These are phyloP conservation scores for Scaptomyza tumidula DNA, from an alignment of 2,888 invertebrate genomes.

Conservation along the genomic window DNA sequence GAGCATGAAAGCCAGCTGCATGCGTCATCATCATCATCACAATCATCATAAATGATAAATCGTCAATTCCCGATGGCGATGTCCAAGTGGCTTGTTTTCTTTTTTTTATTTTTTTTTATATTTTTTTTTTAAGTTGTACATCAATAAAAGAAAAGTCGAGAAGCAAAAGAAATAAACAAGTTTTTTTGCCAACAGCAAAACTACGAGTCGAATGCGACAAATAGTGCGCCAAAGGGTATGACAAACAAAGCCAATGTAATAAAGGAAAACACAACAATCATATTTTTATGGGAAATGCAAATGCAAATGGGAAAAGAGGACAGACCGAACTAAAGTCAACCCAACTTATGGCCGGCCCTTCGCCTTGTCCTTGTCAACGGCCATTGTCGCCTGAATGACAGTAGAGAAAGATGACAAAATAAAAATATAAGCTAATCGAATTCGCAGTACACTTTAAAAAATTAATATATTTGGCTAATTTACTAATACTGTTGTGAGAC, in stretches of 20 bases:
- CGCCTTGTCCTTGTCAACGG: constrained; percentile 50
- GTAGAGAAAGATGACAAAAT: constrained; percentile 9
- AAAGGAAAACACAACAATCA: constrained; percentile 74
- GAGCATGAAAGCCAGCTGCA: constrained; percentile 23
- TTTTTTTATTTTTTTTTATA: constrained; percentile 30
- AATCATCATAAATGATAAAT: constrained; percentile 76
- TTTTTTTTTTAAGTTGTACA: constrained; percentile 48
- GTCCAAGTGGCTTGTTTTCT: constrained; percentile 49
- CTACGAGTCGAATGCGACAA: constrained; percentile 37
- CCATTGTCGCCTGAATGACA: constrained; percentile 51
- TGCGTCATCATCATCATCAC: constrained; percentile 44
- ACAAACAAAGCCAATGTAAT: constrained; percentile 67
- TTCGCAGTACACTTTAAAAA: neutral
- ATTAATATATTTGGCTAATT: too few species aligned
- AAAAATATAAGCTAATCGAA: neutral
- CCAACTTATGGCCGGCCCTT: constrained; percentile 43
- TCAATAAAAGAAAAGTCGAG: constrained; percentile 53
- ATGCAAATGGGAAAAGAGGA: constrained; percentile 56
- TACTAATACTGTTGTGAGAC: too few species aligned
- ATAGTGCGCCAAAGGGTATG: constrained; percentile 23
- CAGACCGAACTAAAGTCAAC: constrained; percentile 25
- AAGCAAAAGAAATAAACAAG: constrained; percentile 50
- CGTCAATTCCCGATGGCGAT: constrained; percentile 66
- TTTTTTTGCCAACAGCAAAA: constrained; percentile 53
- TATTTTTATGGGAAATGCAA: constrained; percentile 75